Conservation (phyloP, 2,888 invertebrate species). For the Nematopogon swammerdamellus region DNA sequence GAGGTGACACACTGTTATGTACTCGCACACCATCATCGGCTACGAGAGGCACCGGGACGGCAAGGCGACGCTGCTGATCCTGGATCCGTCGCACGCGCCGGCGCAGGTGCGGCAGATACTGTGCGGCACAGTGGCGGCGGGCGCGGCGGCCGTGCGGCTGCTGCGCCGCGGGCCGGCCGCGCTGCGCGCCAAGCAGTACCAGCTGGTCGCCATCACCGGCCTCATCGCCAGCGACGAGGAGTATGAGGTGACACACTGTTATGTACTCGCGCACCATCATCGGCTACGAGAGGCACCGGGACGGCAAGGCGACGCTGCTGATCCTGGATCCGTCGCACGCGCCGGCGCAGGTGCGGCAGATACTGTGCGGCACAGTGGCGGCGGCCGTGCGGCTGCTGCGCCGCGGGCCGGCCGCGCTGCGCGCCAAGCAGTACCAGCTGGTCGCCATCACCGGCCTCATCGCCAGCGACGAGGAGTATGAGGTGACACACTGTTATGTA, state of each 20-base stretch:
- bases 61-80: constrained; percentile 64
- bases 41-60: constrained; percentile 64
- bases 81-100: constrained; percentile 84
- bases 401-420: constrained; percentile 72
- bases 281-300: constrained; percentile 70
- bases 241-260: constrained; percentile 77
- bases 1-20: too few relatives aligned
- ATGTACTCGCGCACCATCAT: constrained; percentile 88
- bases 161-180: constrained; percentile 72
- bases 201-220: constrained; percentile 77
- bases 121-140: constrained; percentile 20
- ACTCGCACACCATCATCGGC: constrained; percentile 87
- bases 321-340: constrained; percentile 86
- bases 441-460: constrained; percentile 75
- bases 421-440: constrained; percentile 84
- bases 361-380: constrained; percentile 20
- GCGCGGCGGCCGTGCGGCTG: constrained; percentile 33
- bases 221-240: constrained; percentile 69
- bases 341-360: constrained; percentile 50
- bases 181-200: constrained; percentile 82
- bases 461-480: constrained; percentile 69
- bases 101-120: constrained; percentile 41
- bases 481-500: too few relatives aligned
- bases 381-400: constrained; percentile 55
- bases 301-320: constrained; percentile 59